Evolutionary conservation across 2,113 vertebrate genomes (phyloP).

Genomic region (Rhinichthys klamathensis): DNA sequence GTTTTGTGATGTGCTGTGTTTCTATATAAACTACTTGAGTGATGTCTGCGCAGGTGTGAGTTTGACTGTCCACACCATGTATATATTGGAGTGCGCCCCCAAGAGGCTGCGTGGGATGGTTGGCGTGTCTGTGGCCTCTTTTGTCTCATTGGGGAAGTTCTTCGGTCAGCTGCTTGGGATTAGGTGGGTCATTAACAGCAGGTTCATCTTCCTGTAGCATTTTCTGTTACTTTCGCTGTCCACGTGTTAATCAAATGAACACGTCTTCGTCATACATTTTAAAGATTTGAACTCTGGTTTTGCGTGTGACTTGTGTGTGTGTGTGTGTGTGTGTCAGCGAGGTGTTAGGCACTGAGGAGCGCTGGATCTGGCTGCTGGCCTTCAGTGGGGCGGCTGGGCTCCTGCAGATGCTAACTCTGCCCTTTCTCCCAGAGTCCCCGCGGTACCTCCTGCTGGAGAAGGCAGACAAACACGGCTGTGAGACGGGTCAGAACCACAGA

Average conservation of each 20-base stretch:
- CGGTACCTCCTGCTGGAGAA: slow-evolving; percentile 80
- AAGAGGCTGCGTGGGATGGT: slow-evolving; percentile 72
- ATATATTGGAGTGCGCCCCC: slow-evolving; percentile 78
- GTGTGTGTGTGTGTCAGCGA: slow-evolving; percentile 72
- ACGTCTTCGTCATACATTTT: neutral
- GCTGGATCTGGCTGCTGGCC: slow-evolving; percentile 80
- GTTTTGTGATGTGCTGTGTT: neutral
- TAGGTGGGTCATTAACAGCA: slow-evolving; percentile 70
- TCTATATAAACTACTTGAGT: neutral
- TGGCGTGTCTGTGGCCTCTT: slow-evolving; percentile 71
- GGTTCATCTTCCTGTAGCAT: neutral
- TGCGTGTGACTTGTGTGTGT: slow-evolving; percentile 33
- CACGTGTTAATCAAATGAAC: neutral
- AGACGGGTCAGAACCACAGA: slow-evolving; percentile 70
- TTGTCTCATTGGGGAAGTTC: slow-evolving; percentile 77
- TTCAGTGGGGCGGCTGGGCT: slow-evolving; percentile 70
- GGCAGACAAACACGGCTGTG: slow-evolving; percentile 75
- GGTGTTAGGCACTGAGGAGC: slow-evolving; percentile 74
- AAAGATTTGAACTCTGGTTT: neutral
- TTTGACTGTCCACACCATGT: slow-evolving; percentile 73
- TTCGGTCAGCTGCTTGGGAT: slow-evolving; percentile 81
- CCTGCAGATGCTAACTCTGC: slow-evolving; percentile 77
- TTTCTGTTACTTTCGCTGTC: neutral
- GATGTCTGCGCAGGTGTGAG: slow-evolving; percentile 66
- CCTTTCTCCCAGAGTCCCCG: slow-evolving; percentile 85